phyloP scores from a whole-genome alignment of 2,888 invertebrate genomes.

The Brachyptera risi region DNA sequence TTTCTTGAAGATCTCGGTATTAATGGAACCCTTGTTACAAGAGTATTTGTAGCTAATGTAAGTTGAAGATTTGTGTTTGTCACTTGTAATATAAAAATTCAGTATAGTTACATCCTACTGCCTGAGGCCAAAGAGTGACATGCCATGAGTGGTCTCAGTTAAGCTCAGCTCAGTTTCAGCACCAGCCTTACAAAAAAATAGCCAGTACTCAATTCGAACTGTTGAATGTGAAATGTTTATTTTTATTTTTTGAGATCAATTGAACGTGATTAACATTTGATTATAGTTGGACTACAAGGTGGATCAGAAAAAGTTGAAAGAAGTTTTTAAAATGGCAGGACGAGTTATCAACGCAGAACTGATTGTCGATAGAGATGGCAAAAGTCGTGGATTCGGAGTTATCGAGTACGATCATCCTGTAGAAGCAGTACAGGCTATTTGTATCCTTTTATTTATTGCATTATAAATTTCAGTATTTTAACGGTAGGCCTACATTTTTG shows the following conservation, averaged over 20 bases:
- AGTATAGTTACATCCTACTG: too few relatives aligned
- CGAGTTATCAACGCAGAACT: conserved; percentile 87
- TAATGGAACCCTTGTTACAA: conserved; percentile 86
- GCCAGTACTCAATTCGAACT: too few relatives aligned
- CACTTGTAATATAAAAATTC: too few relatives aligned
- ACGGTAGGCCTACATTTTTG: too few relatives aligned
- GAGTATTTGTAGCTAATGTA: conserved; percentile 98
- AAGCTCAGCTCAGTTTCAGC: too few relatives aligned
- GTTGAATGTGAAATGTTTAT: too few relatives aligned
- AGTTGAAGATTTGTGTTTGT: too few relatives aligned
- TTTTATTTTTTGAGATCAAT: not conserved
- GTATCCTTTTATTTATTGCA: conserved; percentile 41
- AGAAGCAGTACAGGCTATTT: conserved; percentile 96
- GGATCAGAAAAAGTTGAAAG: conserved; percentile 87
- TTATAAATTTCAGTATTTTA: too few relatives aligned
- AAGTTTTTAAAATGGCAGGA: conserved; percentile 94
- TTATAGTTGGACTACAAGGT: conserved; percentile 94
- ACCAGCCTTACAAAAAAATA: too few relatives aligned
- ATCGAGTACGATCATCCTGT: conserved; percentile 96
- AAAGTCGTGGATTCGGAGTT: conserved; percentile 93
- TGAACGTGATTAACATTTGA: too few relatives aligned
- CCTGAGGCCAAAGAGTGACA: too few relatives aligned
- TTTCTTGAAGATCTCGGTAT: conserved; percentile 93
- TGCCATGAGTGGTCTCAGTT: not conserved
- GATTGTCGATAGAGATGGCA: conserved; percentile 90